phyloP scores from a whole-genome alignment of 2,888 invertebrate genomes.

The Desoria tigrina region DNA sequence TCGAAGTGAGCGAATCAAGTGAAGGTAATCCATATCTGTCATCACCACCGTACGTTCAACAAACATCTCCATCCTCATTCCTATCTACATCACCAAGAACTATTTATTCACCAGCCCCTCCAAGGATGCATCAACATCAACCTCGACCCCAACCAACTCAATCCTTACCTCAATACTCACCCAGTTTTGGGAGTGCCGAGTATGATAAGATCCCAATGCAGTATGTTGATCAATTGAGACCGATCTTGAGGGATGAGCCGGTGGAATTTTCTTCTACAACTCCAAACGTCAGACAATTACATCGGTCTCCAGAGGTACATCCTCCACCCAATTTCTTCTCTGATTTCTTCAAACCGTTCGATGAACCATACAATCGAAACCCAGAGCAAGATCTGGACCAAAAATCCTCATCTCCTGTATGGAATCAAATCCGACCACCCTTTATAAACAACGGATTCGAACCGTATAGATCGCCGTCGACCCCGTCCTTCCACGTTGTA shows the following conservation, averaged over 20 bases:
- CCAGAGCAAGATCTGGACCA: slow-evolving; percentile 19
- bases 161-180: not conserved
- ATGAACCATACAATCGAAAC: slow-evolving; percentile 31
- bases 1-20: slow-evolving; percentile 10
- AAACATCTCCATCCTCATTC: not conserved
- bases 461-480: slow-evolving; percentile 17
- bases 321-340: slow-evolving; percentile 50
- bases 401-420: not conserved
- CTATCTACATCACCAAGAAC: slow-evolving; percentile 7
- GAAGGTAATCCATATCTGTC: slow-evolving; percentile 7
- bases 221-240: slow-evolving; percentile 45
- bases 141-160: not conserved
- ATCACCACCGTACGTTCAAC: not conserved
- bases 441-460: slow-evolving; percentile 14
- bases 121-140: not conserved
- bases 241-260: slow-evolving; percentile 38
- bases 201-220: slow-evolving; percentile 51
- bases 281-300: slow-evolving; percentile 29
- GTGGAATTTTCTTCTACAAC: slow-evolving; percentile 3
- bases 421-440: not conserved
- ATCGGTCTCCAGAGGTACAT: slow-evolving; percentile 49
- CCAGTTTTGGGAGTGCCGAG: slow-evolving; percentile 30
- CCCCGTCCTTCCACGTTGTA: slow-evolving; percentile 15
- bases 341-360: slow-evolving; percentile 52
- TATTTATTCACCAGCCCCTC: slow-evolving; percentile 1